Percentiles rank a stretch among this genome's conserved stretches.
phyloP scores from a whole-genome alignment of 2,797 vertebrate species.

The Oreonectes daqikongensis region DNA sequence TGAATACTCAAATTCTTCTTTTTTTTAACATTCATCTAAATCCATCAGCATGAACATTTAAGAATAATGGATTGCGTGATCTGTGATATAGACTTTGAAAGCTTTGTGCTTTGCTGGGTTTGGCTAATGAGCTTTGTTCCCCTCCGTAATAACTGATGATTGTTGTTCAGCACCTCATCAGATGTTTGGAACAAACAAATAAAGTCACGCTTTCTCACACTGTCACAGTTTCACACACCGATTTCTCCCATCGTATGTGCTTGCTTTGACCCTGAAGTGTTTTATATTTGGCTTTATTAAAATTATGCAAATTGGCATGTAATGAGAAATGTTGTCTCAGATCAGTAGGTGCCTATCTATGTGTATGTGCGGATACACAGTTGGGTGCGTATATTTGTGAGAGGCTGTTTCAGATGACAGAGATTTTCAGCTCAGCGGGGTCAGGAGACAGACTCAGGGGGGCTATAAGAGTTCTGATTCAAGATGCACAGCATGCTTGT shows the following conservation, averaged over 20 bases:
- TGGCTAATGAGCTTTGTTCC: constrained; percentile 53
- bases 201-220: constrained; percentile 47
- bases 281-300: constrained; percentile 45
- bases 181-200: constrained; percentile 55
- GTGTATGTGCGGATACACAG: constrained; percentile 20
- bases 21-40: constrained; percentile 4
- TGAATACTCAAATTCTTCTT: constrained; percentile 1
- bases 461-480: constrained; percentile 36
- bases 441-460: constrained; percentile 34
- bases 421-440: constrained; percentile 44
- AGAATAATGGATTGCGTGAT: background rate
- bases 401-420: constrained; percentile 38
- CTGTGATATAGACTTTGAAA: background rate
- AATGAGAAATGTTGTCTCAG: constrained; percentile 40
- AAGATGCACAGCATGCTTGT: constrained; percentile 43
- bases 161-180: constrained; percentile 54
- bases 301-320: constrained; percentile 41
- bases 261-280: constrained; percentile 37
- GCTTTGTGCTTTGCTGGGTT: constrained; percentile 18
- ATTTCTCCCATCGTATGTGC: constrained; percentile 7
- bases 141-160: constrained; percentile 53
- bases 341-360: constrained; percentile 32
- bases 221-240: constrained; percentile 27
- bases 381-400: constrained; percentile 31
- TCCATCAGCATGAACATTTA: background rate